phyloP scores from a whole-genome alignment of 2,888 invertebrate species.

The Ochropleura leucogaster region DNA sequence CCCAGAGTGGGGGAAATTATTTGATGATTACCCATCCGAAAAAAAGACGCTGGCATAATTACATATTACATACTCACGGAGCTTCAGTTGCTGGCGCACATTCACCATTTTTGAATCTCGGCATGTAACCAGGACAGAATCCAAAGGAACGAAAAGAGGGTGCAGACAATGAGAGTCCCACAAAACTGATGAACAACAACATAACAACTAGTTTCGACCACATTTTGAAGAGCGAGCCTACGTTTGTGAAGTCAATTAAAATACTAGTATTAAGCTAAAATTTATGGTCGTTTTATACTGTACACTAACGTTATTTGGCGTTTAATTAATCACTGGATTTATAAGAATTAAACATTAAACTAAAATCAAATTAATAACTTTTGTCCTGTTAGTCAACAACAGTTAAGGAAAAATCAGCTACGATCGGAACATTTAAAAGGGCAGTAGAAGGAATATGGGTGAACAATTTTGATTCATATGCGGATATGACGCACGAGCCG shows the following conservation, averaged over 20 bases:
- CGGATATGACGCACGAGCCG: too few relatives aligned
- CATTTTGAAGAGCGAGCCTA: conserved; percentile 1
- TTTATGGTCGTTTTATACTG: neutral
- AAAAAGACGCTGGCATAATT: too few relatives aligned
- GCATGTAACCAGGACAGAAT: neutral
- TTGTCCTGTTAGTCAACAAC: neutral
- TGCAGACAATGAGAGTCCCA: conserved; percentile 1
- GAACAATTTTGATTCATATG: too few relatives aligned
- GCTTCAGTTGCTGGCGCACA: neutral
- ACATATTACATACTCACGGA: neutral
- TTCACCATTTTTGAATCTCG: neutral
- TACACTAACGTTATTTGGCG: neutral
- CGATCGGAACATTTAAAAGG: too few relatives aligned
- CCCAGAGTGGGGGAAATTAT: too few relatives aligned
- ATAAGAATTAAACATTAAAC: neutral
- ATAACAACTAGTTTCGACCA: conserved; percentile 8
- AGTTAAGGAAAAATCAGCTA: neutral
- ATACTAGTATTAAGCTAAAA: neutral
- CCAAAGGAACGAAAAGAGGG: neutral
- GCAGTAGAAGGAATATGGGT: too few relatives aligned
- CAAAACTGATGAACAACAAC: conserved; percentile 4
- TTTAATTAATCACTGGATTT: neutral
- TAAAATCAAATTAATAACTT: neutral
- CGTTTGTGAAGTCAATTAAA: neutral
- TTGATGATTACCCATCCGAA: too few relatives aligned